Evolutionary conservation across 2,888 invertebrate species (phyloP), one percentile per base, ranked within the genome.

Genomic region (Poecilus cupreus): DNA sequence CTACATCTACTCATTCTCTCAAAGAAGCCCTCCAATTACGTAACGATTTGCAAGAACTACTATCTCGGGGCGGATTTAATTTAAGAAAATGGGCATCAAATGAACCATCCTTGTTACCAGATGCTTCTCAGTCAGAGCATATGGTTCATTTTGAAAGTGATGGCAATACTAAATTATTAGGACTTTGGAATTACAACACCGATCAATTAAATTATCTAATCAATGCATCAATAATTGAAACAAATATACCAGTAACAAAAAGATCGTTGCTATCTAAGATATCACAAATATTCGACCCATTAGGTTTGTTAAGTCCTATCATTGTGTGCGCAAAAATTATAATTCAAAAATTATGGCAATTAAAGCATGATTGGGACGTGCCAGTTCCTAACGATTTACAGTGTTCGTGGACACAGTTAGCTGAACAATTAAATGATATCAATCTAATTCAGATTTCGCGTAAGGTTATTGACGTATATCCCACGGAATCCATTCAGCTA

Each of bases 61-160:
- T 68, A 68, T 11, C 68, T n/a, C 68, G 68, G 13, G 68, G 68
- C 37, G 68, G 68, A 20, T 68, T 68, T 68, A 1, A 68, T 6
- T 16, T 68, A 18, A 68, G 68, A 68, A 68, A 68, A n/a, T 68
- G 37, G 68, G 37, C 37, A 1, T 68, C 68, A 22, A 68, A 68
- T 37, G 10, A 68, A 3, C 68, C 39, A 1, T 6, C 37, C 6
- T 68, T 26, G 13, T 37, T 68, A 39, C 68, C 68, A 32, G 10
- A 26, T 2, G 32, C 10, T 11, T 2, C 1, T 39, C 11, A 60
- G 3, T 24, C 16, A 5, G 26, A 20, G n/a, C 60, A 60, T 22
- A 60, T 60, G 60, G 10, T 60, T n/a, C 20, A 60, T 24, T 24
- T 60, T 60, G 60, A 60, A 24, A 1, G 3, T 11, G 26, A 60